Conservation (phyloP, 2,113 vertebrate species). For the Noturus placidus region DNA sequence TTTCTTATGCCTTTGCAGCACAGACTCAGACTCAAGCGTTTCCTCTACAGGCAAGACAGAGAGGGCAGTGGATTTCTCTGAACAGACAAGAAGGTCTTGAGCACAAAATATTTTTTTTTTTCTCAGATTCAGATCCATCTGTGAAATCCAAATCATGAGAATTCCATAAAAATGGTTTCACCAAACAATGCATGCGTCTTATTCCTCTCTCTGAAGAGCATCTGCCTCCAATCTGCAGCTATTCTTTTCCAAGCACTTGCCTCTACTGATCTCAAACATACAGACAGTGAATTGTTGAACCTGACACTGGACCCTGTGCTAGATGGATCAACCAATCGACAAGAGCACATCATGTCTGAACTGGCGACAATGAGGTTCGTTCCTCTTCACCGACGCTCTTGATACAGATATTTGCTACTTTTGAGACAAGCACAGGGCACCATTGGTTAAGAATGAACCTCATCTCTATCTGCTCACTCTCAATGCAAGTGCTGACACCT, state of each 20-base stretch:
- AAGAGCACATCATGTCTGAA: background rate
- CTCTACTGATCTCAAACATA: background rate
- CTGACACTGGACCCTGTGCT: background rate
- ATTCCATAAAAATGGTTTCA: conserved; percentile 8
- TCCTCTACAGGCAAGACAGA: background rate
- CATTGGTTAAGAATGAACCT: background rate
- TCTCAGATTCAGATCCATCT: background rate
- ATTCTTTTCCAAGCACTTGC: conserved; percentile 11
- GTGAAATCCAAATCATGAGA: background rate
- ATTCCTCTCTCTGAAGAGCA: conserved; percentile 1
- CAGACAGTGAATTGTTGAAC: conserved; percentile 44
- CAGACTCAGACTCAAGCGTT: background rate
- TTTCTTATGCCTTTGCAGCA: background rate
- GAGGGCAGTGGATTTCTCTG: background rate
- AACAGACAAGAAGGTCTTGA: background rate
- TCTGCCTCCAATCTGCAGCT: conserved; percentile 32
- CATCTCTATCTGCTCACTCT: background rate
- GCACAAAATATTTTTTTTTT: too few relatives aligned
- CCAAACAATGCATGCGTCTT: background rate
- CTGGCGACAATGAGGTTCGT: background rate
- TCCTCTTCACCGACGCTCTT: background rate
- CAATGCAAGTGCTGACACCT: conserved; percentile 69
- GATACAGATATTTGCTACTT: conserved; percentile 21
- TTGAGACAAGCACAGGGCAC: background rate
- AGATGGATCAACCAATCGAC: background rate